Conservation (phyloP, 2,888 invertebrate species). For the Fragum sueziense region DNA sequence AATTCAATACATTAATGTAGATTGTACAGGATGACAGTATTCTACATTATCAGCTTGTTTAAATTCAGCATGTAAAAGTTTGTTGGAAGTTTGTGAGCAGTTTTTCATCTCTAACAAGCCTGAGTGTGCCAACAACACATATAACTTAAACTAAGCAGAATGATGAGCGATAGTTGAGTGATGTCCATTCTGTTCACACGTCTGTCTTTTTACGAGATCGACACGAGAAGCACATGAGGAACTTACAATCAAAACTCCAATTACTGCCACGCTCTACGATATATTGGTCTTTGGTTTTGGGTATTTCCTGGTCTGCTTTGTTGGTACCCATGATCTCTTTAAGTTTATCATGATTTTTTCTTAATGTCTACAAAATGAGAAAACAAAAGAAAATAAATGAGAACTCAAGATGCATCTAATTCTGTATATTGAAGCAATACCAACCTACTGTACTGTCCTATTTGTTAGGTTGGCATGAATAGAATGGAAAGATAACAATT, state of each 20-base stretch:
- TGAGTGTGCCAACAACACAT: slow-evolving; percentile 2
- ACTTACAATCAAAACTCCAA: slow-evolving; percentile 86
- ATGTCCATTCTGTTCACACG: slow-evolving; percentile 57
- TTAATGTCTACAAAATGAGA: slow-evolving; percentile 78
- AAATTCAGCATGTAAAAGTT: no score
- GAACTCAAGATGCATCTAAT: not conserved
- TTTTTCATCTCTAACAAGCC: no score
- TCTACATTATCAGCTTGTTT: no score
- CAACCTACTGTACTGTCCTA: slow-evolving; percentile 11
- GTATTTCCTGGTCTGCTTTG: slow-evolving; percentile 83
- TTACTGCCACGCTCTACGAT: slow-evolving; percentile 83
- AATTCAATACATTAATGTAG: no score
- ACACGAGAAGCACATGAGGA: slow-evolving; percentile 76
- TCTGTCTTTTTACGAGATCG: slow-evolving; percentile 68
- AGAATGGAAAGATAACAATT: not conserved
- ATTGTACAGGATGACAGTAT: no score
- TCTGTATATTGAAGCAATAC: not conserved
- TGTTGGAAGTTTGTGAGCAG: no score
- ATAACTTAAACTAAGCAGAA: not conserved
- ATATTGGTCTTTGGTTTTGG: slow-evolving; percentile 84
- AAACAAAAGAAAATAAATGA: slow-evolving; percentile 13
- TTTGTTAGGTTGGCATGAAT: not conserved
- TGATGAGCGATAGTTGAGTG: slow-evolving; percentile 7
- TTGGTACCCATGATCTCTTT: slow-evolving; percentile 52
- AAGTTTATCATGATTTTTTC: slow-evolving; percentile 81